A percentile compares a stretch with the other conserved stretches of the same genome.
phyloP scores from a whole-genome alignment of 2,797 vertebrate species.

The Oceanodroma leucorhoa region DNA sequence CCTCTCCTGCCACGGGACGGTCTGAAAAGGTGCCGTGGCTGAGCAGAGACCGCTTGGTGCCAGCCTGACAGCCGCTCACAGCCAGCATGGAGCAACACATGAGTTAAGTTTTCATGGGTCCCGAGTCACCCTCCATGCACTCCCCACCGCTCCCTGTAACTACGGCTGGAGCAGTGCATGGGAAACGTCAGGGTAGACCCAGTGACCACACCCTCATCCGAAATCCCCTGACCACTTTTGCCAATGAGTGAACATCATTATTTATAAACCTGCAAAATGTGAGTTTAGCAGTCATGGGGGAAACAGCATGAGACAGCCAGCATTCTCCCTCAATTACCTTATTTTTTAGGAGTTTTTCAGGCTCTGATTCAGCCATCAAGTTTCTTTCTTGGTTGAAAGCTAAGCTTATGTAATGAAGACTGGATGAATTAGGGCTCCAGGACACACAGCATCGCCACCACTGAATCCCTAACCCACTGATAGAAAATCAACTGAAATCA shows the following conservation, averaged over 20 bases:
- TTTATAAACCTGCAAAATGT: background rate
- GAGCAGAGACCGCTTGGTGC: rapidly evolving
- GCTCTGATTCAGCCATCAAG: background rate
- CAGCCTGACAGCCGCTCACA: background rate
- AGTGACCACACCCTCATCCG: background rate
- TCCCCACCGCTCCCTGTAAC: background rate
- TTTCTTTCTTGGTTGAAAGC: background rate
- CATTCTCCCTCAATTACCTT: background rate
- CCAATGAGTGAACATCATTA: background rate
- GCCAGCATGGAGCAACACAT: background rate
- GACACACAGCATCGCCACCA: background rate
- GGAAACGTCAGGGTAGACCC: rapidly evolving
- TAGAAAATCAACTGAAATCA: background rate
- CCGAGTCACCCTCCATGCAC: background rate
- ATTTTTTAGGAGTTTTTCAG: background rate
- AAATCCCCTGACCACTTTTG: background rate
- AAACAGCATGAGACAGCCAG: background rate
- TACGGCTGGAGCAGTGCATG: background rate
- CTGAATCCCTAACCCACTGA: background rate
- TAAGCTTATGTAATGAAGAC: background rate
- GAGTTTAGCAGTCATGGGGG: rapidly evolving
- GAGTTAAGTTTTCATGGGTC: background rate
- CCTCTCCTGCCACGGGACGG: background rate
- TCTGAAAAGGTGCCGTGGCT: background rate
- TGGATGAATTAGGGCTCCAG: background rate